Conservation (phyloP, 2,113 vertebrate genomes). For the Gymnorhina tibicen region DNA sequence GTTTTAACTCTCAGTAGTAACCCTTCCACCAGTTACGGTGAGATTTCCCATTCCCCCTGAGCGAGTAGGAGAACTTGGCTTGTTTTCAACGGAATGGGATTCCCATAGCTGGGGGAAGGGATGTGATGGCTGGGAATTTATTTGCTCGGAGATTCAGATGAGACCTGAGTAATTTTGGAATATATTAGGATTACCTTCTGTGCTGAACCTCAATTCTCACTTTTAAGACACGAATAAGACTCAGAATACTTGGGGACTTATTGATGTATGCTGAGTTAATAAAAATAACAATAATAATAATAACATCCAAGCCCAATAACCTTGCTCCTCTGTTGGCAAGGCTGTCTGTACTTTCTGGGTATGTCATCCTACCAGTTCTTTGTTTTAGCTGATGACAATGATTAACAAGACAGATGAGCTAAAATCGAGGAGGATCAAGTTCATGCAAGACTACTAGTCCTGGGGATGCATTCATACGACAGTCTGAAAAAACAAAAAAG, state of each 20-base stretch:
- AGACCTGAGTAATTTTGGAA: background rate
- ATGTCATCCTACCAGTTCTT: background rate
- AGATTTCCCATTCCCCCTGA: constrained; percentile 30
- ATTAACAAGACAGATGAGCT: background rate
- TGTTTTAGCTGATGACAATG: background rate
- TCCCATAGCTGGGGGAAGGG: constrained; percentile 32
- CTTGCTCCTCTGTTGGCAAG: background rate
- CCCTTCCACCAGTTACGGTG: background rate
- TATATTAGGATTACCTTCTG: background rate
- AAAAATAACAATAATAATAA: background rate
- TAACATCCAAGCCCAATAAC: background rate
- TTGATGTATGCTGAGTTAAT: background rate
- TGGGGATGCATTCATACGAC: background rate
- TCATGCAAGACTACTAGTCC: background rate
- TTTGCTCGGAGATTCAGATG: background rate
- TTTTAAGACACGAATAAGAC: background rate
- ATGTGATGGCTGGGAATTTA: background rate
- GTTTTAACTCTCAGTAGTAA: background rate
- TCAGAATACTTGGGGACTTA: background rate
- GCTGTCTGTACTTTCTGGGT: background rate
- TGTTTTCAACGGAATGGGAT: constrained; percentile 13
- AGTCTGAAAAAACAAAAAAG: background rate
- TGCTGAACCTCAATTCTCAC: background rate
- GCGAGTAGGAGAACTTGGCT: constrained; percentile 35
- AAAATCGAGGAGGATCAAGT: background rate